Evolutionary conservation across 2,888 invertebrate species (phyloP).

Genomic region (Morinoia aosen): DNA sequence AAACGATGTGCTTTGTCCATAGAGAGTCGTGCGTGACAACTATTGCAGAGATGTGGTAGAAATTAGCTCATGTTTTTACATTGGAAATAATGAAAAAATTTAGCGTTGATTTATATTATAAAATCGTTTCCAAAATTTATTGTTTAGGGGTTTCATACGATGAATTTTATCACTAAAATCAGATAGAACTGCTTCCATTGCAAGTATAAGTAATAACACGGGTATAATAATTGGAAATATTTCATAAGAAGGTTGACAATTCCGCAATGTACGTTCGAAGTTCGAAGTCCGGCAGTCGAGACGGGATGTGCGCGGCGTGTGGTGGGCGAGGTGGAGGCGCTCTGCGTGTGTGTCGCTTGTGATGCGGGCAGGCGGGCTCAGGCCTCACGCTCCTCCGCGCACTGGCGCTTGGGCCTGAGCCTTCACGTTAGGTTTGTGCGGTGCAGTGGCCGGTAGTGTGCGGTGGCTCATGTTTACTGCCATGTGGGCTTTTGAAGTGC

Average conservation of each 20-base stretch:
- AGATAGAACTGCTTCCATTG: not conserved
- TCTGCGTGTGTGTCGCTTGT: not conserved
- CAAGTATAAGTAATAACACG: not conserved
- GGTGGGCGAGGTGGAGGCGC: not conserved
- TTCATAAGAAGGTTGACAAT: not conserved
- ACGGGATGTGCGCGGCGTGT: not conserved
- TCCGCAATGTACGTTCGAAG: not conserved
- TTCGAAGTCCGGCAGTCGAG: not conserved
- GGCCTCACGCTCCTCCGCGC: not conserved
- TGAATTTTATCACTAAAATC: too few relatives aligned
- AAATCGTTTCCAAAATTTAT: too few relatives aligned
- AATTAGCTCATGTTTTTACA: too few relatives aligned
- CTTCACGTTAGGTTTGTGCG: too few relatives aligned
- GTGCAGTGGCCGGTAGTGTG: not conserved
- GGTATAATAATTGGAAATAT: not conserved
- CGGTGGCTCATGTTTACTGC: not conserved
- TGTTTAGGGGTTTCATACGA: too few relatives aligned
- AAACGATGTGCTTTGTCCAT: too few relatives aligned
- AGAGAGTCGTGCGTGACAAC: too few relatives aligned
- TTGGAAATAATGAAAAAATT: too few relatives aligned
- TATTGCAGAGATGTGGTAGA: too few relatives aligned
- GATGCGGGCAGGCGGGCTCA: not conserved
- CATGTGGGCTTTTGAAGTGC: not conserved
- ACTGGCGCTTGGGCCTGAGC: too few relatives aligned
- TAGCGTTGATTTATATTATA: too few relatives aligned